Evolutionary conservation across 2,113 vertebrate genomes (phyloP).

Genomic region (Oreochromis tanganicae): DNA sequence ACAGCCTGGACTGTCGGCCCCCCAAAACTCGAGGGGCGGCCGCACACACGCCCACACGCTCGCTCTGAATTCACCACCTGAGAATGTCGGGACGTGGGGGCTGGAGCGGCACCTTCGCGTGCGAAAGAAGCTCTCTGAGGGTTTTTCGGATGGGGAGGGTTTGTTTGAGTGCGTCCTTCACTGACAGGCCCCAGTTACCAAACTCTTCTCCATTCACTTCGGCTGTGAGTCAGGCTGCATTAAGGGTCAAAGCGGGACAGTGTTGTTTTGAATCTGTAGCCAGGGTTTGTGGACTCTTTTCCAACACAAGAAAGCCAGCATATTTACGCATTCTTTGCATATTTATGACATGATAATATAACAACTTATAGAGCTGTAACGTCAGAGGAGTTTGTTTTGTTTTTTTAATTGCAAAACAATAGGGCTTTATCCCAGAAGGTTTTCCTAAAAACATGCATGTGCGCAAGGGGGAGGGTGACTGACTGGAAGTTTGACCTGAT

Average conservation of each 20-base stretch:
- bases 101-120: slow-evolving; percentile 24
- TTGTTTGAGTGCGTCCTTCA: not conserved
- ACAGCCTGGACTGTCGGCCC: not conserved
- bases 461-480: not conserved
- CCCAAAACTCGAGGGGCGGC: not conserved
- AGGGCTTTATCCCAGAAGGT: not conserved
- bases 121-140: not conserved
- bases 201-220: not conserved
- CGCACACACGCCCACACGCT: not conserved
- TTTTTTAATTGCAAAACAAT: not conserved
- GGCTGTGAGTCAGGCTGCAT: not conserved
- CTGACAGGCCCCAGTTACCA: not conserved
- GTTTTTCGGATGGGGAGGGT: not conserved
- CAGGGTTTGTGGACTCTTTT: not conserved
- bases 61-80: slow-evolving; percentile 51
- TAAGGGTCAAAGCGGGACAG: not conserved
- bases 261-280: not conserved
- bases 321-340: not conserved
- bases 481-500: not conserved
- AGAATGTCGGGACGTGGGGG: slow-evolving; percentile 24
- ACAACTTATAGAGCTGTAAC: not conserved
- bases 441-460: not conserved
- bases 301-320: not conserved
- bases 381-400: fast-evolving
- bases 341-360: not conserved